Percentiles rank a stretch among this genome's conserved stretches.
Evolutionary conservation across 2,113 vertebrate genomes (phyloP).

Genomic region (Notechis scutatus): DNA sequence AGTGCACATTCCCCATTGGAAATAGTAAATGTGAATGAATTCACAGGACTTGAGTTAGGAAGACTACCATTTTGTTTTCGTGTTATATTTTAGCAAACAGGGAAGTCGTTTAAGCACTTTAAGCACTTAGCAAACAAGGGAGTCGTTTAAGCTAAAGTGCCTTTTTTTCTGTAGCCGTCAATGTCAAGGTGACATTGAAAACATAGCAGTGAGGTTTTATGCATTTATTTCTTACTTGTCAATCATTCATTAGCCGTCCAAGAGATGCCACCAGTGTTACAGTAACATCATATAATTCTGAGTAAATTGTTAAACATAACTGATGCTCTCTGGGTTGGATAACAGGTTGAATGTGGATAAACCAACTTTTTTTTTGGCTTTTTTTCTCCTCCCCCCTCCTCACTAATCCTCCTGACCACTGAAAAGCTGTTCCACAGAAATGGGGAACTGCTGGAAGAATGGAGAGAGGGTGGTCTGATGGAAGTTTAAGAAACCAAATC

Average conservation of each 20-base stretch:
- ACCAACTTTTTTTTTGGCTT: not conserved
- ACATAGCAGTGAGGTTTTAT: not conserved
- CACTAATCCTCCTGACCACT: no score
- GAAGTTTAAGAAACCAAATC: not conserved
- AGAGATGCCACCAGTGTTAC: not conserved
- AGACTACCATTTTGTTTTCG: not conserved
- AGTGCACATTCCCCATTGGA: not conserved
- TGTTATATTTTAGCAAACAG: not conserved
- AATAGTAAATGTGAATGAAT: not conserved
- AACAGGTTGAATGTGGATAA: not conserved
- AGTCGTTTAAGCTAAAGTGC: no score
- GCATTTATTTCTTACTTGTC: not conserved
- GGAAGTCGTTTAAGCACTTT: no score
- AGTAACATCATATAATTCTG: not conserved
- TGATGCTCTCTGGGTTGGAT: not conserved
- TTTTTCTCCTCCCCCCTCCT: accelerated
- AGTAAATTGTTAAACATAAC: not conserved
- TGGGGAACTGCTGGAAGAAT: not conserved
- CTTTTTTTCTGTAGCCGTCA: not conserved
- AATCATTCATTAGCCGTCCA: not conserved
- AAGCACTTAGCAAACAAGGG: not conserved
- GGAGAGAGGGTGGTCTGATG: not conserved
- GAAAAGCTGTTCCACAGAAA: not conserved
- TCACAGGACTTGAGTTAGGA: not conserved
- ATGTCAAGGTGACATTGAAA: not conserved